Base-by-base conservation (phyloP, 2,888 invertebrate species). In the Cryptocheilus praepositus region DNA sequence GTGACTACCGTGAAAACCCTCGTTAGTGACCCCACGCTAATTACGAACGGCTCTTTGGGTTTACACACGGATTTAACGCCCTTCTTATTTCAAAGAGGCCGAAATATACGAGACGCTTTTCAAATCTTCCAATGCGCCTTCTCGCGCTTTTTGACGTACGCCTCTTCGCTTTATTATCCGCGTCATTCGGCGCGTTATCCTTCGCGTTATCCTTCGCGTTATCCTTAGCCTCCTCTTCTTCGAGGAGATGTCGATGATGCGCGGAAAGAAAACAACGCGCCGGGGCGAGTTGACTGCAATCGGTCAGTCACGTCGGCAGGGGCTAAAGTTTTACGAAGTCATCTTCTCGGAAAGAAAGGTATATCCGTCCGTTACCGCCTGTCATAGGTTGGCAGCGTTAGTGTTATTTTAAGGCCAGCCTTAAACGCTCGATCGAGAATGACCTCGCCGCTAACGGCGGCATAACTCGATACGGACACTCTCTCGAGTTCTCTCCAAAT, bases 311-410 rank as follows among this genome's bases (percentile, higher is more conserved):
- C 75, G 78, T 76, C 67, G 72, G 64, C 75, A 69, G 63, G 72
- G 79, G 77, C 78, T 73, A 73, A 76, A 81, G 78, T 86, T 85
- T 86, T 77, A 86, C 85, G 81, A 82, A 86, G 85, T 86, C 86
- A 87, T 87, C 83, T 84, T 83, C 83, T 79, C 65, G 80, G 83
- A 84, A 84, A 83, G 83, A 85, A 86, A 86, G 82, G 79, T 79
- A 84, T 83, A 80, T 36, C 36, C 74, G 72, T 79, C 77, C 77
- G 72, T 77, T 79, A 77, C 67, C 72, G 67, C 76, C 57, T 71
- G 79, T 79, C 77, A 76, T 76, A 61, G 69, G 69, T 71, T 71
- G 75, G 76, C 75, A 74, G 76, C 63, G 64, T 59, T 72, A 69
- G 76, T 86, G 85, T 86, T 86, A 85, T 86, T 86, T 85, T 85